A percentile compares a stretch with the other conserved stretches of the same genome.
Evolutionary conservation across 1,140 invertebrate species (phyloP).

Genomic region (Neodiprion virginianus): DNA sequence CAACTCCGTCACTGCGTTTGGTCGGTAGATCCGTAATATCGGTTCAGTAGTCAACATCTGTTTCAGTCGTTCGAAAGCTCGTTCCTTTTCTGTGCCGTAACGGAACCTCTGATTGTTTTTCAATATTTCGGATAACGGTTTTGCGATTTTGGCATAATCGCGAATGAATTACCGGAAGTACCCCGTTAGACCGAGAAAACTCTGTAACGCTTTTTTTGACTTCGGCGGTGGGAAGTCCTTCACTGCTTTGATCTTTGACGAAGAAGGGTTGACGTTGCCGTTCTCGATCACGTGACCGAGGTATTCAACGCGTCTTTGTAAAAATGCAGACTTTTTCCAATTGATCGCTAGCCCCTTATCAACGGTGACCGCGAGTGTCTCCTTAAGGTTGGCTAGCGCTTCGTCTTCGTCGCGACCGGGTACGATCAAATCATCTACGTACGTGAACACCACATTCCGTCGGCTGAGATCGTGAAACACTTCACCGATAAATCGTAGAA

Average conservation of each 20-base stretch:
- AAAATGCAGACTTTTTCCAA: conserved; percentile 47
- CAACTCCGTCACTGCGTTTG: conserved; percentile 38
- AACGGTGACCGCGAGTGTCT: conserved; percentile 21
- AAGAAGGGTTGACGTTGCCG: conserved; percentile 34
- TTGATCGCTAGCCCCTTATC: conserved; percentile 46
- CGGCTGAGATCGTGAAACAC: too few species aligned
- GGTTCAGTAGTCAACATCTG: conserved; percentile 28
- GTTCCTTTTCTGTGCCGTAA: not conserved
- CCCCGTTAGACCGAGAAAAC: conserved; percentile 8
- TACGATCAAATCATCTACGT: too few species aligned
- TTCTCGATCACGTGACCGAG: conserved; percentile 44
- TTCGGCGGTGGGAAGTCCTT: not conserved
- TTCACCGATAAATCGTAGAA: too few species aligned
- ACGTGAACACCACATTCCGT: too few species aligned
- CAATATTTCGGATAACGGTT: conserved; percentile 9
- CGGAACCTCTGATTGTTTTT: conserved; percentile 2
- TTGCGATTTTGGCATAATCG: not conserved
- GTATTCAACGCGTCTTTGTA: conserved; percentile 42
- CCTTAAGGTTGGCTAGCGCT: not conserved
- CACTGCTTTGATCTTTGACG: too few species aligned
- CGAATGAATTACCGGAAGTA: not conserved
- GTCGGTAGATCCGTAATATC: conserved; percentile 49
- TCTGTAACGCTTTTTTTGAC: not conserved
- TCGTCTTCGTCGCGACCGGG: too few species aligned
- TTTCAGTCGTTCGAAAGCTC: conserved; percentile 13